Base-by-base conservation (phyloP, 2,888 invertebrate species). In the Nephrotoma guestfalica region DNA sequence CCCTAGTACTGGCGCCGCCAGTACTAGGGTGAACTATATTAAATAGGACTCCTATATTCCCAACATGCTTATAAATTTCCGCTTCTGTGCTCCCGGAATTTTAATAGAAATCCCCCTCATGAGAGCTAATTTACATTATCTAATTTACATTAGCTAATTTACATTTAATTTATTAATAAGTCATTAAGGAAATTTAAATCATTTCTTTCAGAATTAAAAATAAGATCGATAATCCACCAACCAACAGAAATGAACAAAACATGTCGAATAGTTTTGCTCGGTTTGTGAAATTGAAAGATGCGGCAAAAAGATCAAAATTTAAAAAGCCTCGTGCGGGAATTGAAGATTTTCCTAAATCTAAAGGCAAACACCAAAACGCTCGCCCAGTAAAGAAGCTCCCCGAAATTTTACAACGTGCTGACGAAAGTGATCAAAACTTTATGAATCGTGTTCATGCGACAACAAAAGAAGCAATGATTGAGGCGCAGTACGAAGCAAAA, bases 171-270 rank as follows among this genome's bases (percentile, higher is more conserved):
- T 13, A 84, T 15, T 13, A 84, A 71, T 9, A 43, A 43, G 2
- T 43, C 43, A 43, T 43, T 43, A 9, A 11, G 1, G 4, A 11
- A 43, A 43, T 43, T 43, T 43, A 43, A 43, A 45, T 3, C 30
- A 11, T 71, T 83, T 84, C 0, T 51, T 41, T 86, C 86, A 96
- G 96, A 89, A 90, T 96, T 88, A 94, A 94, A 90, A 92, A 93
- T 47, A 95, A 95, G 91, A 95, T 96, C 87, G 96, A 97, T 91
- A 94, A 94, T 86, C 95, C 96, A 0, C 96, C 97, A 0, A 92
- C 92, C 71, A 93, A 95, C 88, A 92, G 93, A 1, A 94, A 95
- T 88, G 94, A 94, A 3, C 96, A 97, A 90, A 94, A 94, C n/a
- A 91, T 96, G 42, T 95, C 96, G 0, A 94, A 94, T 88, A 95